Base-by-base conservation (phyloP, 2,113 vertebrate genomes). In the Mesitornis unicolor region DNA sequence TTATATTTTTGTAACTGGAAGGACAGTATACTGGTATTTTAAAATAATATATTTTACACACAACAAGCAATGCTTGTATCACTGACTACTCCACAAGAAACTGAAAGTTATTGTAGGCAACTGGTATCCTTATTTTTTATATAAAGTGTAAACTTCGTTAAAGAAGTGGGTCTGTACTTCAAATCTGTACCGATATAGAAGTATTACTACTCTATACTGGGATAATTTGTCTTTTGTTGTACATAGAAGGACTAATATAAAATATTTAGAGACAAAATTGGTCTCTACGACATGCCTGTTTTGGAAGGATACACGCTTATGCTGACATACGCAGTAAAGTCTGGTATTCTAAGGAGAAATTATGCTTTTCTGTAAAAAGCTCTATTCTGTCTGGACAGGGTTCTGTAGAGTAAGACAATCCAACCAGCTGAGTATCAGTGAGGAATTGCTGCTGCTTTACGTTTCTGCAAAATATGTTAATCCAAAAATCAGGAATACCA, bases 101-200 rank as follows among this genome's bases (percentile, higher is more conserved):
- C 48, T 69, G 53, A 56, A 92, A 65, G 16, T 31, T 64, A n/a
- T 70, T 71, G 73, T 43, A 74, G 73, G 84, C 69, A 96, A 83
- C 71, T 81, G 83, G 50, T 80, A 90, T 83, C 89, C 75, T 75
- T 89, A 95, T 56, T 96, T 97, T 96, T 98, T 95, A n/a, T n/a
- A n/a, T 94, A 95, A 93, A 91, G 81, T 90, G 60, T 92, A 94
- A 96, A 78, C 97, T 98, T 98, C 75, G 76, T 98, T 98, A 69
- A 98, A 98, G 98, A 98, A 98, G 98, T 97, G 70, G 31, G 89
- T 89, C 60, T 86, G 56, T 93, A 75, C 73, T 97, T 86, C 79
- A 88, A 91, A 69, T 94, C 84, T 97, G 60, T 97, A 91, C 88
- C 64, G 51, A 94, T 89, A 80, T 82, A 29, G 17, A 94, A 93